A percentile compares a stretch with the other conserved stretches of the same genome.
Evolutionary conservation across 2,113 vertebrate species (phyloP).

Genomic region (Columbina picui): DNA sequence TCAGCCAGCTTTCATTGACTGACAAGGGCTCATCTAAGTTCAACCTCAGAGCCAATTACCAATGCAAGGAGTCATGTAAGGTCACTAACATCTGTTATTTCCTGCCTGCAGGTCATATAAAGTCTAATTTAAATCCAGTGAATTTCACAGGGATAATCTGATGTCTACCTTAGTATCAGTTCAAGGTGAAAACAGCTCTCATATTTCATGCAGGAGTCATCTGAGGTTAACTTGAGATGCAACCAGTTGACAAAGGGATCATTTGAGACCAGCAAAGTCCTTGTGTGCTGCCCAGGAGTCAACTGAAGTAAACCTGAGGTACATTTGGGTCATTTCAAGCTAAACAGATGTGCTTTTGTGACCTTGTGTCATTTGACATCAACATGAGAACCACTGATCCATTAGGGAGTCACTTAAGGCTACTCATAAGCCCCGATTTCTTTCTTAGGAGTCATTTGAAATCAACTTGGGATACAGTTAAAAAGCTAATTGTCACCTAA

Average conservation of each 20-base stretch:
- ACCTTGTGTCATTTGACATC: not conserved
- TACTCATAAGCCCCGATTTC: not conserved
- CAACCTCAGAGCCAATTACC: not conserved
- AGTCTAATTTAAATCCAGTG: not conserved
- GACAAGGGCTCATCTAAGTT: not conserved
- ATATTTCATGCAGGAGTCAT: not conserved
- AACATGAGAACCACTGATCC: not conserved
- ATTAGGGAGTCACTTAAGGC: not conserved
- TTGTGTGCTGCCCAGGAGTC: not conserved
- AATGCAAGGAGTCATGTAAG: not conserved
- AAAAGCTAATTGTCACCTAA: not conserved
- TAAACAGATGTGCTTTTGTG: not conserved
- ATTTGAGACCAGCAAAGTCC: not conserved
- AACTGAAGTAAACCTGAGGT: not conserved
- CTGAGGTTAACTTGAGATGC: not conserved
- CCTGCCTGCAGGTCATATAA: not conserved
- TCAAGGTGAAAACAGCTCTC: not conserved
- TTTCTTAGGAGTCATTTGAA: not conserved
- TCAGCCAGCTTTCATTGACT: not conserved
- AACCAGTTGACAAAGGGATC: not conserved
- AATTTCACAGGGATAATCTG: not conserved
- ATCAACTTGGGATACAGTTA: not conserved
- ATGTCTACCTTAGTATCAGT: not conserved
- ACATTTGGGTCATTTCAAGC: not conserved
- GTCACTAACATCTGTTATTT: not conserved